phyloP scores from a whole-genome alignment of 2,888 invertebrate species.

The Scaptomyza tumidula region DNA sequence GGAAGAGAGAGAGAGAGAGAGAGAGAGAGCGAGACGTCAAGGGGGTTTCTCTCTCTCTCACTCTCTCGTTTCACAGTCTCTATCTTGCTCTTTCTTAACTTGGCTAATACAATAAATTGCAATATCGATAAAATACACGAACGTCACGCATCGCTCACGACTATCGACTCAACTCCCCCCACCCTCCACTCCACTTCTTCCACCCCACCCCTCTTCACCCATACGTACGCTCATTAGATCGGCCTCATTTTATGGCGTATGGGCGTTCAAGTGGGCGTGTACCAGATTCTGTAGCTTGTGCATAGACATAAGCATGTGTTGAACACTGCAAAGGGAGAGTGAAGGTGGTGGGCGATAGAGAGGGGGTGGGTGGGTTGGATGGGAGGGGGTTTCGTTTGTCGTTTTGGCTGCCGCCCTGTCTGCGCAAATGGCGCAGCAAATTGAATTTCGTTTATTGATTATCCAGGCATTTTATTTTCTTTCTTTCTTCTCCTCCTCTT shows the following conservation, averaged over 20 bases:
- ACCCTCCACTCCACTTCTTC: background rate
- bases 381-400: background rate
- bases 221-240: slow-evolving; percentile 64
- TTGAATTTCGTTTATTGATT: slow-evolving; percentile 81
- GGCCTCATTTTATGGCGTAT: slow-evolving; percentile 71
- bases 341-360: background rate
- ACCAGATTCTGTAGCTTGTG: slow-evolving; percentile 36
- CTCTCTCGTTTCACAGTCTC: background rate
- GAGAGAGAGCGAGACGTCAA: background rate
- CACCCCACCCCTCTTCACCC: background rate
- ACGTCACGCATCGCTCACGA: slow-evolving; percentile 68
- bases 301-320: slow-evolving; percentile 20
- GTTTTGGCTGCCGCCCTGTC: slow-evolving; percentile 46
- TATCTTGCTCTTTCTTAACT: background rate
- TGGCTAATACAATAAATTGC: slow-evolving; percentile 77
- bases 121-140: slow-evolving; percentile 80
- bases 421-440: slow-evolving; percentile 82
- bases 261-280: slow-evolving; percentile 61
- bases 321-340: background rate
- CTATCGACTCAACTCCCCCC: background rate
- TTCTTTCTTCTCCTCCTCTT: background rate
- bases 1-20: background rate
- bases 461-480: slow-evolving; percentile 76
- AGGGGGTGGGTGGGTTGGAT: too few species aligned
- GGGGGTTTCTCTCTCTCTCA: background rate